Evolutionary conservation across 92 coral and sea anemone species (phyloP), one percentile per base, ranked within the genome.

Genomic region (Porites lobata): DNA sequence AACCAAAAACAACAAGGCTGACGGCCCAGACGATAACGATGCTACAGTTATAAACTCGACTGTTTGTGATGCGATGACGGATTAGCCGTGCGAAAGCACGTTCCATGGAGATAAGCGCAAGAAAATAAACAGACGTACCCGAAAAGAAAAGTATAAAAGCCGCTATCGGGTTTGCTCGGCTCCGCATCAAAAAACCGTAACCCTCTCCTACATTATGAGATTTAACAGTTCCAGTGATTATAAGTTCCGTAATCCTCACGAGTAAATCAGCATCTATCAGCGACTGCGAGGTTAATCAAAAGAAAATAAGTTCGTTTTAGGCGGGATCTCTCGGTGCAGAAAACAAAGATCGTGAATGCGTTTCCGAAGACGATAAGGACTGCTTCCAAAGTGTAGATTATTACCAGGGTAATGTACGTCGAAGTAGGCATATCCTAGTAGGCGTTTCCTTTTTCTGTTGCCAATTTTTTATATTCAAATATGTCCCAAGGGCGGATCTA

Each of bases 261-360:
- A 77, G 81, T 58, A 77, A 38, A 47, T 77, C 81, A 6, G 53
- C 52, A 0, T 32, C 56, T n/a, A 47, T 77, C 81, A 6, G 53
- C 52, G 0, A 77, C 56, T n/a, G 81, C 67, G 14, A 61, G 81
- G 56, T 62, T 77, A 14, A 77, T 59, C 12, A 77, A 47, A 58
- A 53, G 29, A 12, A 19, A 9, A 51, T 22, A 74, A 12, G 43
- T 51, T 47, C 63, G 64, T 10, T 52, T 74, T 3, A 74, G 61
- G 53, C 14, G 64, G 22, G 21, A 74, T 74, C 18, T 52, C 7
- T 17, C 43, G 13, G 78, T 52, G 64, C 62, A 74, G n/a, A 74
- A 74, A 18, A 22, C 24, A 22, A 0, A 22, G 24, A 22, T 22
- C 24, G 24, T 22, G 24, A 22, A 22, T 22, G 24, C 24, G 24